Evolutionary conservation across 2,797 vertebrate genomes (phyloP).

Genomic region (Centroberyx gerrardi): DNA sequence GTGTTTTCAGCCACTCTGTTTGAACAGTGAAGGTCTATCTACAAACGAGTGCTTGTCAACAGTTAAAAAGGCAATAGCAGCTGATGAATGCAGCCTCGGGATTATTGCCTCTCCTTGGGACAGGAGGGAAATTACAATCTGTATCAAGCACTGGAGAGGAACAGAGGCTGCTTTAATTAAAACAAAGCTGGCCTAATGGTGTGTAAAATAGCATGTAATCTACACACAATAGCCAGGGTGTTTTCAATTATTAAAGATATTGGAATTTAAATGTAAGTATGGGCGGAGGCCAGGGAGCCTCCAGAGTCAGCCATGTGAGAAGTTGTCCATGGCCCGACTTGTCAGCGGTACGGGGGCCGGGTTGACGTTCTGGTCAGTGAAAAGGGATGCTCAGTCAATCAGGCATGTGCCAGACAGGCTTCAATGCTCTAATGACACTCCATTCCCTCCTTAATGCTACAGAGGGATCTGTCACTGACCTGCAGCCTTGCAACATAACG

Average conservation of each 20-base stretch:
- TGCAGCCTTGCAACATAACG: slow-evolving; percentile 67
- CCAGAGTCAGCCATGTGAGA: slow-evolving; percentile 58
- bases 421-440: slow-evolving; percentile 67
- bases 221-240: slow-evolving; percentile 85
- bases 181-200: slow-evolving; percentile 91
- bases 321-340: slow-evolving; percentile 42
- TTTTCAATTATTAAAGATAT: slow-evolving; percentile 75
- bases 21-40: slow-evolving; percentile 79
- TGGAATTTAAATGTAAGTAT: slow-evolving; percentile 68
- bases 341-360: slow-evolving; percentile 31
- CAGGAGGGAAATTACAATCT: slow-evolving; percentile 88
- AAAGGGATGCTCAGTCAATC: slow-evolving; percentile 63
- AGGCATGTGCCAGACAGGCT: slow-evolving; percentile 58
- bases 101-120: slow-evolving; percentile 88
- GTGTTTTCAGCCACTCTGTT: slow-evolving; percentile 75
- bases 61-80: slow-evolving; percentile 90
- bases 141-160: slow-evolving; percentile 89
- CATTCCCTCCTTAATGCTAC: slow-evolving; percentile 67
- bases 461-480: slow-evolving; percentile 69
- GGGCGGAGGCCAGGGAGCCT: slow-evolving; percentile 34
- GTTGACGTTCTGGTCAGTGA: slow-evolving; percentile 63
- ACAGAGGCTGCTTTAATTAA: slow-evolving; percentile 93
- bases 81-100: slow-evolving; percentile 90
- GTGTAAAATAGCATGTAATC: slow-evolving; percentile 91
- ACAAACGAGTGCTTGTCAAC: slow-evolving; percentile 91